phyloP scores from a whole-genome alignment of 1,140 invertebrate species.

The Danaus melanippus region DNA sequence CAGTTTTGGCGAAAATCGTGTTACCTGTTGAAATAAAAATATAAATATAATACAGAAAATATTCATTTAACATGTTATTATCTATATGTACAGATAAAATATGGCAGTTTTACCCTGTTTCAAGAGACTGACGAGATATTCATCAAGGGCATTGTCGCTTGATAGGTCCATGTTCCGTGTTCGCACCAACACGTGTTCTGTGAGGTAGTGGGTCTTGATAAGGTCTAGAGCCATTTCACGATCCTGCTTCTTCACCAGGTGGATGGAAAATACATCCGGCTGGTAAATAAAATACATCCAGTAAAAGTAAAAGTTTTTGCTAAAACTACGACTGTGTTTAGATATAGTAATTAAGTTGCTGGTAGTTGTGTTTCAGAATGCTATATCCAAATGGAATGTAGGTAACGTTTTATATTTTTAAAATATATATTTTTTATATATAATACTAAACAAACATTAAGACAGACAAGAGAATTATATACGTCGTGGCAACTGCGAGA shows the following conservation, averaged over 20 bases:
- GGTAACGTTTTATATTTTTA: slow-evolving; percentile 11
- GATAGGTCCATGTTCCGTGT: slow-evolving; percentile 35
- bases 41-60: no score
- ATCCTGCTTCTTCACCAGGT: slow-evolving; percentile 25
- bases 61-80: no score
- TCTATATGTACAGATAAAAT: no score
- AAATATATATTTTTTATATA: slow-evolving; percentile 1
- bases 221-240: slow-evolving; percentile 35
- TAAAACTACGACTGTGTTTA: no score
- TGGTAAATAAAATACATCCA: slow-evolving; percentile 35
- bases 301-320: slow-evolving; percentile 35
- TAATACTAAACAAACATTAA: background rate
- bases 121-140: slow-evolving; percentile 43
- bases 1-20: slow-evolving; percentile 37
- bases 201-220: slow-evolving; percentile 42
- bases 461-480: background rate
- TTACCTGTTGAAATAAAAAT: slow-evolving; percentile 35
- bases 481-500: background rate
- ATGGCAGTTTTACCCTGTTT: slow-evolving; percentile 38
- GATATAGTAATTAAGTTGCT: background rate
- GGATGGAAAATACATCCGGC: slow-evolving; percentile 33
- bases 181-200: slow-evolving; percentile 41
- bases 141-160: slow-evolving; percentile 45
- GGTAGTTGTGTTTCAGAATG: background rate
- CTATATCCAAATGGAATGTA: background rate